Base-by-base conservation (phyloP, 2,113 vertebrate species). In the Actinemys pallida region DNA sequence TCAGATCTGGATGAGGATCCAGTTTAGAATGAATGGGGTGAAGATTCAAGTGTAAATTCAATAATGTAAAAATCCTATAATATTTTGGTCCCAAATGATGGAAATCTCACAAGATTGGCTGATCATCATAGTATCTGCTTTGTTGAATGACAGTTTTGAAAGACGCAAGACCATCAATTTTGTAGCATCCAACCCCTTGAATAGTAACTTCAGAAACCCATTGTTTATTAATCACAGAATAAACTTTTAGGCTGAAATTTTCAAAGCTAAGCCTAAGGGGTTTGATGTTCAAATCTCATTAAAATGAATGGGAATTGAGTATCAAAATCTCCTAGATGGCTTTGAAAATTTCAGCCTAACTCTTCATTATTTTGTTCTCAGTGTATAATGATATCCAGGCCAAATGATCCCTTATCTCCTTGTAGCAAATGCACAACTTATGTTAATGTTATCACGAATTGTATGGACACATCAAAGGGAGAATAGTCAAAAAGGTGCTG, bases 131-230 rank as follows among this genome's bases (percentile, higher is more conserved):
- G 2, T 94, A 78, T 89, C 75, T 86, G 54, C 39, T 92, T 0
- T 87, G 81, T 85, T 72, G 62, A 94, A 96, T 94, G 90, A 14
- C 10, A 13, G 52, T 79, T 65, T 90, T 90, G 93, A 87, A 75
- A 93, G 87, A 84, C 22, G 39, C 10, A 0, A 93, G 24, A 22
- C 42, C 72, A n/a, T 11, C 86, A 83, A 57, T 42, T 87, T 91
- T 47, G 79, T 90, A 79, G 39, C 72, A 79, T 88, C 94, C 1
- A 0, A 6, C 35, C 12, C 92, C 52, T 88, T 90, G 59, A 82
- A 45, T n/a, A 86, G 72, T 45, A 78, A 56, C 54, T 12, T 88
- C 86, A 81, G 53, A 86, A 92, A 86, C 10, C n/a, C 52, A 53
- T 29, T 52, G 13, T 11, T 94, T 45, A 17, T 84, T 88, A 88